Evolutionary conservation across 2,888 invertebrate species (phyloP), one percentile per base, ranked within the genome.

Genomic region (Neelides folsomi): DNA sequence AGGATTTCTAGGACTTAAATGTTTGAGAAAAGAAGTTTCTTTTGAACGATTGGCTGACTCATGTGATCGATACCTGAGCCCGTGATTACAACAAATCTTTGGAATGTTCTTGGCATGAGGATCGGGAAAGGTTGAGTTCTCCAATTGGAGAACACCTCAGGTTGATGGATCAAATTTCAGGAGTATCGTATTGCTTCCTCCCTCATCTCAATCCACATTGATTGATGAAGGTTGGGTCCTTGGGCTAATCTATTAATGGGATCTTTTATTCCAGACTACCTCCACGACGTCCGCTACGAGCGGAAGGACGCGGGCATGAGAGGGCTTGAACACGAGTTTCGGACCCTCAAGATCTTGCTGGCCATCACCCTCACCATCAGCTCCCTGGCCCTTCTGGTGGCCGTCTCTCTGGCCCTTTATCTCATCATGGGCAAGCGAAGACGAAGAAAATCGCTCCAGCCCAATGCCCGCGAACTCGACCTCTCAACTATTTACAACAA

Each of bases 231-330:
- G 10, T 34, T 15, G 10, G 15, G n/a, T 34, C 10, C 45, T 12
- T 45, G 19, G 27, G 8, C 13, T 12, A 9, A n/a, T 19, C 27
- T 44, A 7, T 43, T 18, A 12, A 44, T 44, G 19, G 13, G 7
- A 12, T 44, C 27, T 7, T 18, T 45, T 6, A 27, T 15, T 13
- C 13, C 16, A 52, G 52, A 48, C 38, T 52, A 37, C 52, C 35
- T 52, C 42, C 52, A 52, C 34, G 47, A 52, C n/a, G 18, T 20
- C 16, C 13, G 37, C 6, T 52, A 52, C 36, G 16, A 48, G 16
- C 42, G 41, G n/a, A 10, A 44, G 16, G 36, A 48, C 16, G 37
- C 37, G 7, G 19, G 19, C 15, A 42, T 37, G 20, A 43, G 42
- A 10, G 15, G 47, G 47, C 16, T 47, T 41, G 34, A 47, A 41